phyloP scores from a whole-genome alignment of 92 coral and sea anemone species.

The Porites lobata region DNA sequence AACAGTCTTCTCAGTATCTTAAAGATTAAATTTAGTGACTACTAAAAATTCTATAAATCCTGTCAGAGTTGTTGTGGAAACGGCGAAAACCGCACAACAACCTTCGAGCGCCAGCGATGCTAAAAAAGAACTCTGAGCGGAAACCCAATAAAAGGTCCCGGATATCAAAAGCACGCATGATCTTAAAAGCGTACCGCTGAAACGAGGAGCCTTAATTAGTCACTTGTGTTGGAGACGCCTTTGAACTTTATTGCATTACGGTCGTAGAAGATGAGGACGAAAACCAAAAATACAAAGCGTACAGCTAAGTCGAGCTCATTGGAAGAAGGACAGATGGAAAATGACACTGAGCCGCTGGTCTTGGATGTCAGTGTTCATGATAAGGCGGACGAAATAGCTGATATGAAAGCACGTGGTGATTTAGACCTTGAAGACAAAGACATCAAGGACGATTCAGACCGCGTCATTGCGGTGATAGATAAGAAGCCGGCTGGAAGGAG shows the following conservation, averaged over 20 bases:
- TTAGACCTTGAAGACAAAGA: background rate
- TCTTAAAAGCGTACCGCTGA: background rate
- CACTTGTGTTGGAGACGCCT: too few relatives aligned
- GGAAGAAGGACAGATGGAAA: background rate
- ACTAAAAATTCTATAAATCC: background rate
- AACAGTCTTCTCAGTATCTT: background rate
- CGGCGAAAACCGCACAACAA: conserved; percentile 82
- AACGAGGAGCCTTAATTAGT: too few relatives aligned
- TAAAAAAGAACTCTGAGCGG: conserved; percentile 50
- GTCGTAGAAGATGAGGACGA: background rate
- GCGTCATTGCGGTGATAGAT: conserved; percentile 12
- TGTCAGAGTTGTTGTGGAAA: conserved; percentile 88
- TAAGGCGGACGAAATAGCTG: too few relatives aligned
- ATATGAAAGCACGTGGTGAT: too few relatives aligned
- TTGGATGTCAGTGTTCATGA: background rate
- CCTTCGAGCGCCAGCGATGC: conserved; percentile 37
- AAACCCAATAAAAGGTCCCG: background rate
- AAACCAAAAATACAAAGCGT: background rate
- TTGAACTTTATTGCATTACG: too few relatives aligned
- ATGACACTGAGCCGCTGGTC: background rate
- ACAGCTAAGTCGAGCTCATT: background rate
- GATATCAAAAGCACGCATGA: conserved; percentile 1
- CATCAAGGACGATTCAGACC: conserved; percentile 2
- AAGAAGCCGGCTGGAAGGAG: background rate
- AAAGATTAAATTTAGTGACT: background rate